phyloP scores from a whole-genome alignment of 2,888 invertebrate species.

The Cephus runcator region DNA sequence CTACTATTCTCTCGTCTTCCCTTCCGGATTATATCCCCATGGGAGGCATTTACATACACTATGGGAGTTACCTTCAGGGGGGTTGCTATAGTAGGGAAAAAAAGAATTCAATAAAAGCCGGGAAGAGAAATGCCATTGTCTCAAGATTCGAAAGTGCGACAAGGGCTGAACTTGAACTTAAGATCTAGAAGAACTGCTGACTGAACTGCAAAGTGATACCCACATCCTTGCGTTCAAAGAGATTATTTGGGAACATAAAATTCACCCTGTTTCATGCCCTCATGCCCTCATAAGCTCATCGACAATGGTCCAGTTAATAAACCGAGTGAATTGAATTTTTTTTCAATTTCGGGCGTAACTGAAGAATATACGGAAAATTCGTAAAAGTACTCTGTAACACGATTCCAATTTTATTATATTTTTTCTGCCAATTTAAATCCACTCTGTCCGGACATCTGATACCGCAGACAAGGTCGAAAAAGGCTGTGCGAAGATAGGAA shows the following conservation, averaged over 20 bases:
- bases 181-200: neutral
- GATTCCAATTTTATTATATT: constrained; percentile 35
- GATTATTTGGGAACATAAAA: neutral
- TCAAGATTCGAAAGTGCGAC: constrained; percentile 35
- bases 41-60: constrained; percentile 55
- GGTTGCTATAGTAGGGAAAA: constrained; percentile 29
- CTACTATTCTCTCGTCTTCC: constrained; percentile 34
- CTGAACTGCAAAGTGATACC: neutral
- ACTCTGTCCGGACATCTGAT: constrained; percentile 22
- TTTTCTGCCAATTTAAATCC: constrained; percentile 29
- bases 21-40: constrained; percentile 48
- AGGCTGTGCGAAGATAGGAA: constrained; percentile 1
- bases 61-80: constrained; percentile 15
- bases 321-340: neutral
- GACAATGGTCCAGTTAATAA: neutral
- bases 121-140: constrained; percentile 44
- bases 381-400: constrained; percentile 14
- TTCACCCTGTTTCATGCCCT: neutral
- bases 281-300: neutral
- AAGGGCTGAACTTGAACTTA: neutral
- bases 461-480: constrained; percentile 12
- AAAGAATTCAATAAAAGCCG: constrained; percentile 56
- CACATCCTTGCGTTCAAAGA: neutral
- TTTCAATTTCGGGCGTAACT: neutral
- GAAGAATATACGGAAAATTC: neutral